These are phyloP conservation scores for Tetragnatha montana DNA, from an alignment of 2,888 invertebrate species.

Conservation along the genomic window DNA sequence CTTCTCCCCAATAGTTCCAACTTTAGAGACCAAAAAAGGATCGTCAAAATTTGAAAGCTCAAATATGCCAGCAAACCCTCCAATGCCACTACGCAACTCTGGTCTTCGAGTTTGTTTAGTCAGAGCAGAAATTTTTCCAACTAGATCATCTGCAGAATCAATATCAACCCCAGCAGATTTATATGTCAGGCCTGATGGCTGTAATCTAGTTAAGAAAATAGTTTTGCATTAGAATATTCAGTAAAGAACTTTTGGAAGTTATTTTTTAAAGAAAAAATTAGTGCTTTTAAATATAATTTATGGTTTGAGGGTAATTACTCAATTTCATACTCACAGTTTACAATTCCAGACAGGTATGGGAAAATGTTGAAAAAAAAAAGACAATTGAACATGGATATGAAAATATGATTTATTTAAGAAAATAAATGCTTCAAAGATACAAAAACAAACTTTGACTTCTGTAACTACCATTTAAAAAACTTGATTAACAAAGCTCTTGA, in stretches of 20 bases:
- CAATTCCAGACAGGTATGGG: neutral
- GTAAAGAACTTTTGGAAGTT: too few relatives aligned
- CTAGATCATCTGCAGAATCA: conserved; percentile 90
- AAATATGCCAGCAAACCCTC: conserved; percentile 95
- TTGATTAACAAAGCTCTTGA: too few relatives aligned
- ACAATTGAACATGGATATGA: neutral
- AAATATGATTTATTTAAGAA: neutral
- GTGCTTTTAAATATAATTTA: too few relatives aligned
- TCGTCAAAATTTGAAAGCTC: conserved; percentile 87
- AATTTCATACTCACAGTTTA: neutral
- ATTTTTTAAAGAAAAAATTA: too few relatives aligned
- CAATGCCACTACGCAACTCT: conserved; percentile 88
- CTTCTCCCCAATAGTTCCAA: conserved; percentile 98
- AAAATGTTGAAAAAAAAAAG: neutral
- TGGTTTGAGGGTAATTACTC: too few relatives aligned
- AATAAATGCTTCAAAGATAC: too few relatives aligned
- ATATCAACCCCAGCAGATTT: conserved; percentile 94
- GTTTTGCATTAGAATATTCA: neutral
- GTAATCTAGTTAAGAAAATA: conserved; percentile 42
- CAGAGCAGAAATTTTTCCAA: conserved; percentile 87
- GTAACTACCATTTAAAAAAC: too few relatives aligned
- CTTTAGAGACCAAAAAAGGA: conserved; percentile 93
- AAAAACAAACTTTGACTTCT: too few relatives aligned
- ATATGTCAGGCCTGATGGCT: conserved; percentile 82
- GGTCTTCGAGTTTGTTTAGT: conserved; percentile 86